Evolutionary conservation across 2,888 invertebrate species (phyloP).

Genomic region (Omphaloscelis lunosa): DNA sequence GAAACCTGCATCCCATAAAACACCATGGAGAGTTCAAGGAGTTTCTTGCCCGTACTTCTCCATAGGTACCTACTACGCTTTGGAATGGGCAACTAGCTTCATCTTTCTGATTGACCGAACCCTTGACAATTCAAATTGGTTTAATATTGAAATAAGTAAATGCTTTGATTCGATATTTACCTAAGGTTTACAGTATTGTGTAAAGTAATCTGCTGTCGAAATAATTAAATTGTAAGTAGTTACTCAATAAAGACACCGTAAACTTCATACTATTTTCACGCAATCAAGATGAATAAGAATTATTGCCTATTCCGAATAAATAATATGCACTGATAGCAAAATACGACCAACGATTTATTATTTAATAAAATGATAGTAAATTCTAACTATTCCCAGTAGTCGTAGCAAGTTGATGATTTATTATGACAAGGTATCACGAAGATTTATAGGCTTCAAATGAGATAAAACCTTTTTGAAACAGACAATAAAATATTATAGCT

Average conservation of each 20-base stretch:
- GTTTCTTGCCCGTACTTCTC: not conserved
- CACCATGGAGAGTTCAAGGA: not conserved
- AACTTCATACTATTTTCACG: constrained; percentile 15
- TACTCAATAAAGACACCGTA: constrained; percentile 21
- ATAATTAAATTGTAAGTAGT: constrained; percentile 10
- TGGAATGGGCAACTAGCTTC: not conserved
- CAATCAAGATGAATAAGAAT: constrained; percentile 39
- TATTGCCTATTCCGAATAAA: constrained; percentile 40
- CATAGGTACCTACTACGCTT: not conserved
- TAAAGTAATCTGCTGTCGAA: not conserved
- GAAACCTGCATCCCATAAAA: not conserved
- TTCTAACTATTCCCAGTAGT: constrained; percentile 27
- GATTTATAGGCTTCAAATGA: constrained; percentile 45
- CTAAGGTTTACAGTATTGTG: not conserved
- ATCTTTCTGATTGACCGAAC: not conserved
- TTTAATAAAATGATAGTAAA: constrained; percentile 43
- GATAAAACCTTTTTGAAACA: constrained; percentile 44
- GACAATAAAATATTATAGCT: constrained; percentile 31
- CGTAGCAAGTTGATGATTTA: constrained; percentile 47
- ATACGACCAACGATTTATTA: constrained; percentile 38
- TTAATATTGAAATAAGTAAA: not conserved
- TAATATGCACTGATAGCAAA: constrained; percentile 42
- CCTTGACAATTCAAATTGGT: not conserved
- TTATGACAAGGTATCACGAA: constrained; percentile 22
- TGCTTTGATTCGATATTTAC: not conserved